phyloP scores from a whole-genome alignment of 2,888 invertebrate genomes.

The Microctonus brassicae region DNA sequence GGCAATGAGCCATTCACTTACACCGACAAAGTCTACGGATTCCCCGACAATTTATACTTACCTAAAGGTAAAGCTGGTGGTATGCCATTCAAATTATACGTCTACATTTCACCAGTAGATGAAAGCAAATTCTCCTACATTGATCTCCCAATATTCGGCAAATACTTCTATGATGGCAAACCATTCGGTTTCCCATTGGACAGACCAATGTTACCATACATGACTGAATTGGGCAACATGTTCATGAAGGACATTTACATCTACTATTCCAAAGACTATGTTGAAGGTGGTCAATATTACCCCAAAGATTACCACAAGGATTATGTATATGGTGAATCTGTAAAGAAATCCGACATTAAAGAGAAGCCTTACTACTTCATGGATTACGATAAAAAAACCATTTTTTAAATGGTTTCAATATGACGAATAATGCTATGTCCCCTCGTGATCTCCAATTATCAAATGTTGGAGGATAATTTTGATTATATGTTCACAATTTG shows the following conservation, averaged over 20 bases:
- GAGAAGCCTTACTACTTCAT: slow-evolving; percentile 31
- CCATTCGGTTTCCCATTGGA: slow-evolving; percentile 75
- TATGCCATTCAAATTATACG: slow-evolving; percentile 76
- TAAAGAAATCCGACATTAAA: slow-evolving; percentile 12
- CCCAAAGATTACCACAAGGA: slow-evolving; percentile 32
- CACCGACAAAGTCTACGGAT: slow-evolving; percentile 58
- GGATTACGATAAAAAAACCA: slow-evolving; percentile 34
- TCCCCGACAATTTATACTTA: slow-evolving; percentile 75
- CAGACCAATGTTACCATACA: slow-evolving; percentile 70
- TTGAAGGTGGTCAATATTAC: slow-evolving; percentile 31
- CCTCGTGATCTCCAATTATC: background rate
- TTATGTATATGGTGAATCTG: slow-evolving; percentile 15
- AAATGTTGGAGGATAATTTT: background rate
- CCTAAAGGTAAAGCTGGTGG: slow-evolving; percentile 77
- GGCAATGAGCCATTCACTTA: slow-evolving; percentile 63
- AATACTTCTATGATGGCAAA: slow-evolving; percentile 68
- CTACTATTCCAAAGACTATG: slow-evolving; percentile 70
- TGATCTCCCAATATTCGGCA: slow-evolving; percentile 71
- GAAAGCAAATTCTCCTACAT: slow-evolving; percentile 69
- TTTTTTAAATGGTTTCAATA: slow-evolving; percentile 13
- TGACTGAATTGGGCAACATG: slow-evolving; percentile 74
- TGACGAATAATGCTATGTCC: background rate
- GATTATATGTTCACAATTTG: background rate
- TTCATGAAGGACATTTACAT: slow-evolving; percentile 74
- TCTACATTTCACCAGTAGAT: slow-evolving; percentile 73